A percentile compares a stretch with the other conserved stretches of the same genome.
phyloP scores from a whole-genome alignment of 2,113 vertebrate genomes.

The Atlantisia rogersi region DNA sequence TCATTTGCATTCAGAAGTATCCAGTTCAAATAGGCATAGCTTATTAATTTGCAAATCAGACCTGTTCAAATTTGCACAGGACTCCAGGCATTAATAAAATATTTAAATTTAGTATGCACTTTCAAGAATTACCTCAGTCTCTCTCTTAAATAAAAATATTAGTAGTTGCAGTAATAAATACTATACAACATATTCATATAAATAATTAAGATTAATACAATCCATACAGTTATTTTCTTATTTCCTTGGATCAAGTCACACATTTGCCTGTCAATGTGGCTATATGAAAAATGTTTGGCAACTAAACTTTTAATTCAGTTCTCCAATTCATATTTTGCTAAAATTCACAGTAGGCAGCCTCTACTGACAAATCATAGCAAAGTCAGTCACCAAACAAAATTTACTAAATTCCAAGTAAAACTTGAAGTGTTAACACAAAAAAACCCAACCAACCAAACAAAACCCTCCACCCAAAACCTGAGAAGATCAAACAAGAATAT shows the following conservation, averaged over 20 bases:
- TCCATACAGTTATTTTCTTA: background rate
- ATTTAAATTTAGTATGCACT: background rate
- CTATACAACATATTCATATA: background rate
- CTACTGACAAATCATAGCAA: background rate
- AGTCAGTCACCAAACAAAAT: background rate
- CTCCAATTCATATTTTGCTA: background rate
- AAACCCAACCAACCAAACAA: background rate
- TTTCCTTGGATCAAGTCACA: background rate
- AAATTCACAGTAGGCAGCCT: background rate
- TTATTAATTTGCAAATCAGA: background rate
- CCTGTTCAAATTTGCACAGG: background rate
- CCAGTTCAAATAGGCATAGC: background rate
- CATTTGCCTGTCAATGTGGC: background rate
- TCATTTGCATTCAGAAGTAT: background rate
- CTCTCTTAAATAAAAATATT: background rate
- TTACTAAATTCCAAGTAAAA: background rate
- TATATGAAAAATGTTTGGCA: background rate
- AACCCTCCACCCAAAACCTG: background rate
- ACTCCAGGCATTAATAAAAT: background rate
- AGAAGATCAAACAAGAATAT: background rate
- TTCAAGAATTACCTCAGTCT: background rate
- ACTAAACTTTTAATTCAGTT: background rate
- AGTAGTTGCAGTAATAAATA: background rate
- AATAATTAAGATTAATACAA: background rate
- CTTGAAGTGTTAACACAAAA: background rate